Evolutionary conservation across 2,113 vertebrate genomes (phyloP), one percentile per base, ranked within the genome.

Genomic region (Telmatochromis brichardi): DNA sequence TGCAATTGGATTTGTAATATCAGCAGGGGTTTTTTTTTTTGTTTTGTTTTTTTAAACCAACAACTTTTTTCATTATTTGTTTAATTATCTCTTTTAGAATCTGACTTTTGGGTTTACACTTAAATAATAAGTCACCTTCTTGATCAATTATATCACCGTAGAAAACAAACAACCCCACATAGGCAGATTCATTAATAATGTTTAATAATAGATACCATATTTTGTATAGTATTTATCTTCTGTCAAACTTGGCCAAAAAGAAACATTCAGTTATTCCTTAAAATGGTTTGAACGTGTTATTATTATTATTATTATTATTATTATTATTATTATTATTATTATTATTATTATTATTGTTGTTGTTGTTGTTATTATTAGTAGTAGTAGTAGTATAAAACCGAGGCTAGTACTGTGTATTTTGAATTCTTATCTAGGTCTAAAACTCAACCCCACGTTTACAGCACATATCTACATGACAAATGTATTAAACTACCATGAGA

Each of bases 321-420:
- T 47, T 47, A 15, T 15, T 45, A 15, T 47, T 47, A 15, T 15
- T 47, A 2, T 4, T 45, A 3, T 13, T 42, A 4, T 2, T 51
- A 8, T 1, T 51, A 3, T 0, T 58, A 28, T 4, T 53, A 23
- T 53, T 55, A 4, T 21, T 21, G 23, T 23, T 23, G 23, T 23
- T 23, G 21, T 10, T 23, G 1, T 0, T 15, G 1, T 0, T 53
- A 13, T 0, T 57, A 58, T 0, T 17, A 58, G 7, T 31, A 58
- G 7, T 31, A 60, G 57, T 10, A 60, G 58, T 63, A 63, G 9
- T 63, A 33, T 7, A 47, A 47, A 15, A 50, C 42, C 10, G 7
- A 50, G 9, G 10, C 45, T 78, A 7, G 28, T 78, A 19, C 26
- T 50, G 42, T 76, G 26, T n/a, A 19, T 31, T 78, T 78, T 50